phyloP scores from a whole-genome alignment of 2,888 invertebrate species.

The Trisateles emortualis region DNA sequence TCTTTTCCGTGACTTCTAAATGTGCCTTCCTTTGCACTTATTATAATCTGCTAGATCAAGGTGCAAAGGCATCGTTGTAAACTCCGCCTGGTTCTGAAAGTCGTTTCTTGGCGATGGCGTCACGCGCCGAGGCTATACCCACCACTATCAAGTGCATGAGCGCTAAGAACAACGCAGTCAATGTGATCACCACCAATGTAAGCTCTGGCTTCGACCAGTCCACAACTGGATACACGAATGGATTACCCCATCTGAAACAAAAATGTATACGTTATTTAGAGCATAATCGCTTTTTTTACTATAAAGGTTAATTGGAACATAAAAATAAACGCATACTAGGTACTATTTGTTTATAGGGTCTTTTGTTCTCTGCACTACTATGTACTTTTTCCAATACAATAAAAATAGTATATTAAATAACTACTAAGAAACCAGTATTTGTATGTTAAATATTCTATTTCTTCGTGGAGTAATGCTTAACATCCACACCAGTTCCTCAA shows the following conservation, averaged over 20 bases:
- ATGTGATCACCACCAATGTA: constrained; percentile 88
- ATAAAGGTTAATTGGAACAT: too few relatives aligned
- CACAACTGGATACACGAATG: constrained; percentile 92
- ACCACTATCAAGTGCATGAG: constrained; percentile 89
- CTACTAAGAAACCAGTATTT: too few relatives aligned
- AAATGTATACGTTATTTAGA: not conserved
- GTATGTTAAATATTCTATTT: too few relatives aligned
- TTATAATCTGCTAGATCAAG: constrained; percentile 44
- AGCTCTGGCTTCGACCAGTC: constrained; percentile 92
- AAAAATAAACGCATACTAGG: too few relatives aligned
- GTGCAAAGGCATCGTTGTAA: constrained; percentile 74
- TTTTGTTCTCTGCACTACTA: too few relatives aligned
- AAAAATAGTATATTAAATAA: too few relatives aligned
- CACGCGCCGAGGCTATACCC: constrained; percentile 84
- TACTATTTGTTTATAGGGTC: too few relatives aligned
- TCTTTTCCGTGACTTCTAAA: not conserved
- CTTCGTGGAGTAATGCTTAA: too few relatives aligned
- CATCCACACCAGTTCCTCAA: too few relatives aligned
- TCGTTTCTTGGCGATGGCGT: constrained; percentile 62
- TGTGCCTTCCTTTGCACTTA: not conserved
- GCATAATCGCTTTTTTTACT: too few relatives aligned
- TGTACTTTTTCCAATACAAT: too few relatives aligned
- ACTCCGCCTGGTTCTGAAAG: constrained; percentile 59
- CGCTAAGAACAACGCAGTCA: constrained; percentile 89
- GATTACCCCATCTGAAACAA: constrained; percentile 88